These are phyloP conservation scores for Stegodyphus mimosarum DNA, from an alignment of 1,140 invertebrate species.

Conservation along the genomic window DNA sequence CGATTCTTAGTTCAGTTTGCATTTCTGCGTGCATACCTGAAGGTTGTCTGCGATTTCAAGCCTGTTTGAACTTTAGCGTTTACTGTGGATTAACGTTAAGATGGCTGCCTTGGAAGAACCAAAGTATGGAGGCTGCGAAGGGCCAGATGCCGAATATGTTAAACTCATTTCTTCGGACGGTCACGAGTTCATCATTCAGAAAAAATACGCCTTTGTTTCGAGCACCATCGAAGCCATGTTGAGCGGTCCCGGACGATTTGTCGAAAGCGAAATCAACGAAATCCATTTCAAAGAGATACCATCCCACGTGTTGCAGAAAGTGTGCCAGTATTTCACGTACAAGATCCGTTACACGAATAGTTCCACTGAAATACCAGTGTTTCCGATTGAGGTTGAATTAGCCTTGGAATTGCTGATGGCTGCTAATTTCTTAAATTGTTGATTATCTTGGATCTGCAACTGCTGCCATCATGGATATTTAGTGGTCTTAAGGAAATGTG, in stretches of 20 bases:
- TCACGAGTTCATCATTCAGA: constrained; percentile 97
- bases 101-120: not conserved
- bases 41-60: no score
- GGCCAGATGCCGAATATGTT: constrained; percentile 98
- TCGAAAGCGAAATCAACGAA: constrained; percentile 99
- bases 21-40: no score
- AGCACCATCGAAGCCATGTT: constrained; percentile 99
- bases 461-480: no score
- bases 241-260: constrained; percentile 86
- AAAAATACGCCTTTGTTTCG: constrained; percentile 96
- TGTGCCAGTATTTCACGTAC: constrained; percentile 99
- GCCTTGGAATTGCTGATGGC: constrained; percentile 99
- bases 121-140: constrained; percentile 91
- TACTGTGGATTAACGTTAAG: no score
- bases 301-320: constrained; percentile 98
- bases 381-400: constrained; percentile 96
- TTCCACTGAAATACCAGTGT: constrained; percentile 99
- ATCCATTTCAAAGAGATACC: constrained; percentile 98
- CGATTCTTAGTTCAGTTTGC: no score
- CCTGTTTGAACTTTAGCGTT: no score
- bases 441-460: constrained; percentile 65
- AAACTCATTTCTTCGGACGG: constrained; percentile 97
- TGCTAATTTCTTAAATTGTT: constrained; percentile 99
- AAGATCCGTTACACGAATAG: constrained; percentile 99
- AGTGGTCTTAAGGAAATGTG: no score